Percentiles rank a stretch among this genome's conserved stretches.
Conservation (phyloP, 2,797 vertebrate species). For the Sciurus carolinensis region DNA sequence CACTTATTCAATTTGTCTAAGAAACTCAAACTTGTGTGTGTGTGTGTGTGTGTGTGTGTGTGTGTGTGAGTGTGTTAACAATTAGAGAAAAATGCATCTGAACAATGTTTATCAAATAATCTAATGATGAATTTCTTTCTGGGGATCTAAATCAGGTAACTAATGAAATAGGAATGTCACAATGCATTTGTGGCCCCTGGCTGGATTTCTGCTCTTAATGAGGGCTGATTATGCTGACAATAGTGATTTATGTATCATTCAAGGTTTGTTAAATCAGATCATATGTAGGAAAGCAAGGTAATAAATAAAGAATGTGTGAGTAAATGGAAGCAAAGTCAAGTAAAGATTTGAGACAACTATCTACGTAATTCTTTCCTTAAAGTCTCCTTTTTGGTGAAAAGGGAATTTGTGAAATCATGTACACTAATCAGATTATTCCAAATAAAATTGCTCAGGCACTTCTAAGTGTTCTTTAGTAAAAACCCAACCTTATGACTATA, state of each 20-base stretch:
- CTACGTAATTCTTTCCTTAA: slow-evolving; percentile 41
- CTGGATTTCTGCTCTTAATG: slow-evolving; percentile 1
- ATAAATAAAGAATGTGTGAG: slow-evolving; percentile 58
- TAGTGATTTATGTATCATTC: not conserved
- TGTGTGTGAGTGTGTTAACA: not conserved
- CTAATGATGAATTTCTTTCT: slow-evolving; percentile 38
- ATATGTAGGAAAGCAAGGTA: not conserved
- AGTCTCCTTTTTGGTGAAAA: slow-evolving; percentile 60
- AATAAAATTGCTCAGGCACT: slow-evolving; percentile 32
- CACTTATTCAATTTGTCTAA: not conserved
- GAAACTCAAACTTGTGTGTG: not conserved
- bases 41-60: not conserved
- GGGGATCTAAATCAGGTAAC: not conserved
- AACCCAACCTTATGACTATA: not conserved
- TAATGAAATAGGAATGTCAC: slow-evolving; percentile 38
- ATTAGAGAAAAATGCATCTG: slow-evolving; percentile 46
- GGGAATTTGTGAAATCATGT: slow-evolving; percentile 54
- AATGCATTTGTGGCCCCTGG: not conserved
- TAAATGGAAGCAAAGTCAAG: slow-evolving; percentile 54
- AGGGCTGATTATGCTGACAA: not conserved
- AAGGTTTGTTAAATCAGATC: slow-evolving; percentile 28
- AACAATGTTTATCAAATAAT: slow-evolving; percentile 29
- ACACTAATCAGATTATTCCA: slow-evolving; percentile 10
- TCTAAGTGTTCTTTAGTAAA: slow-evolving; percentile 54
- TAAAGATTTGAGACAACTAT: slow-evolving; percentile 35